Conservation (phyloP, 2,113 vertebrate genomes). For the Protobothrops flavoviridis region DNA sequence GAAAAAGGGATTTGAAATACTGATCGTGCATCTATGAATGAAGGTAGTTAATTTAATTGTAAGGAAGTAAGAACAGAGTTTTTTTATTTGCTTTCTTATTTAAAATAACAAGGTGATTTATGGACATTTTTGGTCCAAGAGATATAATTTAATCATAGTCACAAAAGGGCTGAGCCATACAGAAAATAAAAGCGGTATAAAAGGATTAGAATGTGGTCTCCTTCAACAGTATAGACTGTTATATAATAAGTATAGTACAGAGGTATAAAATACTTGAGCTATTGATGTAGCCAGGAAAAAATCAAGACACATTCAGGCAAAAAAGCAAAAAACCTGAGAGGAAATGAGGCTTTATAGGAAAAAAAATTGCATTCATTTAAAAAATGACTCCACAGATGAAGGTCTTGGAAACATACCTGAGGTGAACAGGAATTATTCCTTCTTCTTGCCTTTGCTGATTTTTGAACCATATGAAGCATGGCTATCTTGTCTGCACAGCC, state of each 20-base stretch:
- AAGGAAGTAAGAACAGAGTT: not conserved
- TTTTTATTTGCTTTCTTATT: not conserved
- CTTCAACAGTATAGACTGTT: not conserved
- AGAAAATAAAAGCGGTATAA: not conserved
- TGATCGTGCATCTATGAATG: not conserved
- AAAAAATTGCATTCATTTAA: not conserved
- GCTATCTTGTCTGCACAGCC: not conserved
- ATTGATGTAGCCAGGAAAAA: not conserved
- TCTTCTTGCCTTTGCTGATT: not conserved
- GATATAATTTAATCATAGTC: not conserved
- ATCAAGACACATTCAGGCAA: not conserved
- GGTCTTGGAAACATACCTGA: not conserved
- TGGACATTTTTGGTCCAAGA: not conserved
- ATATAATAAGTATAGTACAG: no score
- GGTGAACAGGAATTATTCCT: not conserved
- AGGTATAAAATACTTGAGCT: not conserved
- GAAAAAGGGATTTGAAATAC: not conserved
- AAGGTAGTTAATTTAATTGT: not conserved
- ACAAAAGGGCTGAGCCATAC: not conserved
- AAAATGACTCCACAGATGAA: not conserved
- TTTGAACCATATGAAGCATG: not conserved
- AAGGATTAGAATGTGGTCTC: not conserved
- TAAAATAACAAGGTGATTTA: not conserved
- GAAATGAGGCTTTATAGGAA: not conserved
- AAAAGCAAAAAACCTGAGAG: not conserved